Conservation (phyloP, 2,888 invertebrate genomes). For the Aspidiotus rigidus region DNA sequence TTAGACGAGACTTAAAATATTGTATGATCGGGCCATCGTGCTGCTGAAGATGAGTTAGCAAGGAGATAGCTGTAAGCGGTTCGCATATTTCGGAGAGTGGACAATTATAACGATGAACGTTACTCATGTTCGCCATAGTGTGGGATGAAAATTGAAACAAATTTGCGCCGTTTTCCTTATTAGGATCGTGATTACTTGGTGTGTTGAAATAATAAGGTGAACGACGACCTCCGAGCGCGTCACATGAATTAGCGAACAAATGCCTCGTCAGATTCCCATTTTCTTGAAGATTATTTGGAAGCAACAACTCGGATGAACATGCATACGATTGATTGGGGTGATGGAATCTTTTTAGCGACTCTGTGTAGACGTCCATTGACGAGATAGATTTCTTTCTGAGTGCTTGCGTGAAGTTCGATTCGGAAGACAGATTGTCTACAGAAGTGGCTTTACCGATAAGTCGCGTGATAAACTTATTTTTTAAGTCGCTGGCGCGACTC, state of each 20-base stretch:
- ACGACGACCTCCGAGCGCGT: not conserved
- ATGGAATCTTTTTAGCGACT: slow-evolving; percentile 3
- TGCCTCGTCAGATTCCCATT: slow-evolving; percentile 2
- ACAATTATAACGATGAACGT: slow-evolving; percentile 1
- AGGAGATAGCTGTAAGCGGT: slow-evolving; percentile 3
- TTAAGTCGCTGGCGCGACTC: slow-evolving; percentile 32
- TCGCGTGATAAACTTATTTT: slow-evolving; percentile 36
- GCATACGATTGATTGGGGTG: not conserved
- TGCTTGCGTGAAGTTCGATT: slow-evolving; percentile 10
- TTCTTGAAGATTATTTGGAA: not conserved
- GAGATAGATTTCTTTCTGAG: slow-evolving; percentile 31
- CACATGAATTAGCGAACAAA: slow-evolving; percentile 13
- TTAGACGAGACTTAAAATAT: slow-evolving; percentile 23
- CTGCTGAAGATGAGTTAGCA: slow-evolving; percentile 9
- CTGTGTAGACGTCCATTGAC: slow-evolving; percentile 20
- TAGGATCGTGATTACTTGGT: not conserved
- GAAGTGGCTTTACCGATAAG: slow-evolving; percentile 37
- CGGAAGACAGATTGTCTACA: slow-evolving; percentile 35
- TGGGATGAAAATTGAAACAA: slow-evolving; percentile 25
- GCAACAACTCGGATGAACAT: slow-evolving; percentile 14
- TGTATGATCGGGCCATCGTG: slow-evolving; percentile 36
- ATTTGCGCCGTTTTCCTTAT: slow-evolving; percentile 6
- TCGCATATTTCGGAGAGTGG: slow-evolving; percentile 5
- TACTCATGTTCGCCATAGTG: not conserved
- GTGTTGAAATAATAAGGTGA: not conserved